phyloP scores from a whole-genome alignment of 2,888 invertebrate genomes.

The Gastracanthus pulcherrimus region DNA sequence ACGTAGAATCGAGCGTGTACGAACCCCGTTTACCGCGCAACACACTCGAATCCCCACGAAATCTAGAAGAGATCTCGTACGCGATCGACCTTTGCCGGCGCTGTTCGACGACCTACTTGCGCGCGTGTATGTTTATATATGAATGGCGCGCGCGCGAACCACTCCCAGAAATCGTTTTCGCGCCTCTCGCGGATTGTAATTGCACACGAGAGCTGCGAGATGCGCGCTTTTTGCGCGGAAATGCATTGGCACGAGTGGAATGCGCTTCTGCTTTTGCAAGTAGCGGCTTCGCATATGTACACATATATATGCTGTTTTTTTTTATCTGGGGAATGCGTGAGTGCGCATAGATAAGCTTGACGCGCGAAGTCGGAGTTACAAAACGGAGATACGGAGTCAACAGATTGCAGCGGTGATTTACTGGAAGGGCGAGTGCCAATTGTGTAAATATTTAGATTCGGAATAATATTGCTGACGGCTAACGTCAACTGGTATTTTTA shows the following conservation, averaged over 20 bases:
- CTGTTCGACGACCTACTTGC: slow-evolving; percentile 65
- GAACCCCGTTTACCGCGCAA: background rate
- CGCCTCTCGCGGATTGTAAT: background rate
- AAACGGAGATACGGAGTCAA: too few relatives aligned
- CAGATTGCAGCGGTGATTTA: background rate
- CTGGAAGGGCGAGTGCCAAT: background rate
- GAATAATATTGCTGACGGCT: too few relatives aligned
- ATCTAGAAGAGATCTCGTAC: background rate
- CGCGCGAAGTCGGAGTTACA: background rate
- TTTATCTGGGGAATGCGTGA: background rate
- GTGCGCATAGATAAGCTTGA: background rate
- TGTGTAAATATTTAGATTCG: too few relatives aligned
- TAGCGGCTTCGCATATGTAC: too few relatives aligned
- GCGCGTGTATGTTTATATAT: background rate
- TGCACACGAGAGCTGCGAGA: background rate
- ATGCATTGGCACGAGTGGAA: background rate
- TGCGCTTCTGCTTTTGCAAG: background rate
- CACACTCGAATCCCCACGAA: background rate
- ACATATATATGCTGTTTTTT: background rate
- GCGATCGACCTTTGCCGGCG: background rate
- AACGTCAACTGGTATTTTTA: too few relatives aligned
- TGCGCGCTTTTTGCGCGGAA: background rate
- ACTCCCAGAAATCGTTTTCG: slow-evolving; percentile 67
- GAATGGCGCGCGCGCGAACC: slow-evolving; percentile 62
- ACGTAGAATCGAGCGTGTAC: background rate